Percentiles rank a stretch among this genome's conserved stretches.
Conservation (phyloP, 2,888 invertebrate species). For the Mamestra brassicae region DNA sequence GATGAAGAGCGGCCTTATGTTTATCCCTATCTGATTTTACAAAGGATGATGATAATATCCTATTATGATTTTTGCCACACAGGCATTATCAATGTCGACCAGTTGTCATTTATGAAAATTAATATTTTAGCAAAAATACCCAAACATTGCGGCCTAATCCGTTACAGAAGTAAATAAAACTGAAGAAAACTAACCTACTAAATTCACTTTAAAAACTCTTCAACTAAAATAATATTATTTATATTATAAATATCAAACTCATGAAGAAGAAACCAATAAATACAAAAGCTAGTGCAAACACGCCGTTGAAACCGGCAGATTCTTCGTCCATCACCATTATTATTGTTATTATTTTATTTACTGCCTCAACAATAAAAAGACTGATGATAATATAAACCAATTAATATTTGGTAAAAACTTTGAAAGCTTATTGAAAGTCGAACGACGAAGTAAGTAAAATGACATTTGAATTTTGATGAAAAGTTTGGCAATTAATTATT, state of each 20-base stretch:
- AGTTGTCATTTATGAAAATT: too few relatives aligned
- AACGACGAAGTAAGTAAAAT: background rate
- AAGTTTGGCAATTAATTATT: background rate
- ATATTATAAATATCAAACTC: background rate
- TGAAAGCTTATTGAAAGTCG: background rate
- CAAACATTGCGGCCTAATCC: background rate
- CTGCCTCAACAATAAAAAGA: background rate
- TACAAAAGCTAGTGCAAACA: background rate
- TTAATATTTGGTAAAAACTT: background rate
- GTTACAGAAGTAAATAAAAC: background rate
- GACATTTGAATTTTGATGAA: background rate
- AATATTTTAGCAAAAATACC: background rate
- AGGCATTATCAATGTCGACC: too few relatives aligned
- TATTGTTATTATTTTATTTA: background rate
- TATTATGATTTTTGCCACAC: too few relatives aligned
- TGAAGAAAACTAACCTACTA: background rate
- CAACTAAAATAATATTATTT: background rate
- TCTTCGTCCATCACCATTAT: background rate
- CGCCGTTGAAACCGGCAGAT: background rate
- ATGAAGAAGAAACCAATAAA: background rate
- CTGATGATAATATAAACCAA: background rate
- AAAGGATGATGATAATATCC: too few relatives aligned
- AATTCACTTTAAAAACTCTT: constrained; percentile 3
- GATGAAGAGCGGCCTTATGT: too few relatives aligned
- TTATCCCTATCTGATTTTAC: too few relatives aligned